Evolutionary conservation across 92 coral and sea anemone species (phyloP), one percentile per base, ranked within the genome.

Genomic region (Epizoanthus fatuus): DNA sequence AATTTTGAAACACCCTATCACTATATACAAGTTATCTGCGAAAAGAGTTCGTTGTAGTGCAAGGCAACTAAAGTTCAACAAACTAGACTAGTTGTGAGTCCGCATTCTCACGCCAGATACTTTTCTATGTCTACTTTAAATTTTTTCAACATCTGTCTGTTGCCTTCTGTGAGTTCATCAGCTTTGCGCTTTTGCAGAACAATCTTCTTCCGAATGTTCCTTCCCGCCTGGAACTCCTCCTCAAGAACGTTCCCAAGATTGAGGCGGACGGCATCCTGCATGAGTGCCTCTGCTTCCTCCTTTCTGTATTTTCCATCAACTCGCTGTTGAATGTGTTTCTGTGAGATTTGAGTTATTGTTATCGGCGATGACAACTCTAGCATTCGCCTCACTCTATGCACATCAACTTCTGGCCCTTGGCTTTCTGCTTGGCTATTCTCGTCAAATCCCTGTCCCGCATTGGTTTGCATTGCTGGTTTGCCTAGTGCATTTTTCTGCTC

Each of bases 201-300:
- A 29, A 0, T 40, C 19, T 45, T 79, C 9, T 14, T 79, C 9
- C 76, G 25, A 40, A 40, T 32, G 39, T 19, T 17, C 55, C 76
- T 17, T 12, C 12, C 20, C 20, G 76, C 20, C 76, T 71, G 55
- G 57, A 40, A 80, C 10, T 68, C 72, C 35, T 81, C 90, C 52
- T 58, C 79, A 20, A 68, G 70, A 53, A 86, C 2, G 2, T 57
- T 63, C 8, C 68, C 91, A 12, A 79, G 54, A 51, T 69, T 66
- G 12, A 78, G 25, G 22, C 51, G 42, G 2, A 77, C 75, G 15
- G 73, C 86, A n/a, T 67, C 80, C 65, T 79, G 78, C 93, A 90
- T 90, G 15, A 90, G 74, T 47, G 81, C 90, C 51, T 79, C 80
- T 65, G 95, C 95, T 63, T 92, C 95, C 59, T 92, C 95, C 56